A percentile compares a stretch with the other conserved stretches of the same genome.
phyloP scores from a whole-genome alignment of 2,888 invertebrate species.

The Brachypalpus laphriformis region DNA sequence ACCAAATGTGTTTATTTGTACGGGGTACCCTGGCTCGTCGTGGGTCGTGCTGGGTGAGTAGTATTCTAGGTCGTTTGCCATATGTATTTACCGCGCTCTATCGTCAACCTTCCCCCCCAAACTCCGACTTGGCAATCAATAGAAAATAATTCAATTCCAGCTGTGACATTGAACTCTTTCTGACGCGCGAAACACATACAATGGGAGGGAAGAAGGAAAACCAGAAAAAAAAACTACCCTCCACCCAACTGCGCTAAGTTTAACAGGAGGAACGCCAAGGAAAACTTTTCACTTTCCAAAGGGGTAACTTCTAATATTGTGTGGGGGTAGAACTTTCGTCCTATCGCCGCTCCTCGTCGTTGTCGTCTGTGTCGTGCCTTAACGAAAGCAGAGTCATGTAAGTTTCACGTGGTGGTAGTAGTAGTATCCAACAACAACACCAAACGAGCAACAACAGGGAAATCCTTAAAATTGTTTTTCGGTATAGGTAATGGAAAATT shows the following conservation, averaged over 20 bases:
- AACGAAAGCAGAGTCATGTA: constrained; percentile 39
- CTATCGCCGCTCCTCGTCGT: not conserved
- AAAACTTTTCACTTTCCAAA: constrained; percentile 55
- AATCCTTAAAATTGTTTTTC: constrained; percentile 73
- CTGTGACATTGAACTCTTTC: constrained; percentile 74
- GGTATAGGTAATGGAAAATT: constrained; percentile 74
- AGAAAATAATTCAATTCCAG: constrained; percentile 74
- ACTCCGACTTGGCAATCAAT: constrained; percentile 64
- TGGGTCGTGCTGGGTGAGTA: constrained; percentile 49
- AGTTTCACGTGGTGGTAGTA: constrained; percentile 24
- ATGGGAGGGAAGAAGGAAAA: not conserved
- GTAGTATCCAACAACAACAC: constrained; percentile 13
- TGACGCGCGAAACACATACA: constrained; percentile 63
- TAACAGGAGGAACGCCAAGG: constrained; percentile 2
- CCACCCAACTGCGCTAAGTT: not conserved
- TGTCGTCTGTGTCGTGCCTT: not conserved
- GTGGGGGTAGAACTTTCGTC: not conserved
- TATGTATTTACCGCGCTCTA: constrained; percentile 44
- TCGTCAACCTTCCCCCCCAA: constrained; percentile 7
- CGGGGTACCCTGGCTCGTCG: constrained; percentile 3
- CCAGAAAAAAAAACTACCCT: not conserved
- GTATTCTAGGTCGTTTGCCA: constrained; percentile 58
- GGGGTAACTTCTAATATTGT: constrained; percentile 54
- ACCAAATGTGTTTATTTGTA: constrained; percentile 65
- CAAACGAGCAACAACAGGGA: constrained; percentile 52